Base-by-base conservation (phyloP, 1,140 invertebrate species). In the Drosophila nasuta region DNA sequence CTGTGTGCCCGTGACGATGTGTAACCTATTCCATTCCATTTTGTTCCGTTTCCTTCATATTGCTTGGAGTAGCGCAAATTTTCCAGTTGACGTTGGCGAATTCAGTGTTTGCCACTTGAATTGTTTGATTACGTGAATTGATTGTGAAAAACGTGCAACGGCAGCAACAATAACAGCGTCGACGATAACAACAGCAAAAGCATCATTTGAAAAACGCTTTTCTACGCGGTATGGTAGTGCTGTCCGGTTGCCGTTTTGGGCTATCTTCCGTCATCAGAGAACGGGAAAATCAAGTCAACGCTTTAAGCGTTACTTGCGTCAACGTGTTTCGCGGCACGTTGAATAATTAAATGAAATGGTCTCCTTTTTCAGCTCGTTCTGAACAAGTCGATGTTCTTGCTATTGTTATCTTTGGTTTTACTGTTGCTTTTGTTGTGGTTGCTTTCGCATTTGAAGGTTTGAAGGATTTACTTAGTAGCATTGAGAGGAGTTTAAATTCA, bases 111-210 rank as follows among this genome's bases (percentile, higher is more conserved):
- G 86, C 86, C 86, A 90, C 87, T 91, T 91, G 87, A 90, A 90
- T 90, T 90, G 86, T 90, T 90, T 90, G 86, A 90, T 90, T 90
- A 90, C 86, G 86, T 90, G 86, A 87, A 91, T 91, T 91, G 86
- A 82, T 90, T 90, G 86, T 90, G 82, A 91, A 90, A 87, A 89
- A 89, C 83, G 83, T 88, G 83, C 83, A 88, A 62, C 73, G 82
- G 80, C 79, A 87, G 85, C 83, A 82, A 52, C 72, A 75, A n/a
- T 41, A 54, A 52, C 72, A 69, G 15, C 83, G 88, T 54, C 66
- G 73, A 69, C 75, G 77, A 13, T 45, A 10, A 62, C 58, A 11
- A 33, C 8, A 87, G 46, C 51, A 69, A 49, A 51, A 51, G 48
- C 52, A 70, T 51, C 57, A 51, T 64, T 63, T 38, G 3, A 25